phyloP scores from a whole-genome alignment of 2,888 invertebrate species.

The Pantelozetes paolii region DNA sequence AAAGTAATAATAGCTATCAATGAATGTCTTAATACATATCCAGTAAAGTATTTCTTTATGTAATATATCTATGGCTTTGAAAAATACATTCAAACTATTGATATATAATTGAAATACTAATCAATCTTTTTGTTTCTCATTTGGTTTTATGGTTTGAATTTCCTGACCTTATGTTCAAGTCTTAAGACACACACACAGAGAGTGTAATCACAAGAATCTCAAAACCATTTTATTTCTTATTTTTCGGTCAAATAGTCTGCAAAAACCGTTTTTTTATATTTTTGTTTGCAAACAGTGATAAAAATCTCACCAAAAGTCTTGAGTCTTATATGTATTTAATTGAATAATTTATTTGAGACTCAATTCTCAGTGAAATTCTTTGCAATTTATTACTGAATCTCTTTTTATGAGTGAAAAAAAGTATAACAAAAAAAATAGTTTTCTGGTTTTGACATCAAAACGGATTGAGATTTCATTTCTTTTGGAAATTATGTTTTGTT shows the following conservation, averaged over 20 bases:
- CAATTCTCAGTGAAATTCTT: neutral
- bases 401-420: neutral
- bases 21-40: neutral
- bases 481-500: neutral
- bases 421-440: neutral
- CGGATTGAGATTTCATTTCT: neutral
- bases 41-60: neutral
- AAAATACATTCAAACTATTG: constrained; percentile 11
- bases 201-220: neutral
- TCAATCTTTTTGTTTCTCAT: constrained; percentile 66
- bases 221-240: neutral
- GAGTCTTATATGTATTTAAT: neutral
- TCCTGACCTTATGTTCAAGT: neutral
- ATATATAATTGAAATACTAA: constrained; percentile 64
- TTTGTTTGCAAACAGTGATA: neutral
- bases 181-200: neutral
- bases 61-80: neutral
- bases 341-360: constrained; percentile 7
- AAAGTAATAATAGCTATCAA: constrained; percentile 13
- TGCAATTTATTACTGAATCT: neutral
- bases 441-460: constrained; percentile 17
- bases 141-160: neutral
- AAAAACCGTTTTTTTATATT: too few species aligned
- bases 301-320: neutral
- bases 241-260: neutral